Evolutionary conservation across 2,888 invertebrate species (phyloP), one percentile per base, ranked within the genome.

Genomic region (Ennomos fuscantarius): DNA sequence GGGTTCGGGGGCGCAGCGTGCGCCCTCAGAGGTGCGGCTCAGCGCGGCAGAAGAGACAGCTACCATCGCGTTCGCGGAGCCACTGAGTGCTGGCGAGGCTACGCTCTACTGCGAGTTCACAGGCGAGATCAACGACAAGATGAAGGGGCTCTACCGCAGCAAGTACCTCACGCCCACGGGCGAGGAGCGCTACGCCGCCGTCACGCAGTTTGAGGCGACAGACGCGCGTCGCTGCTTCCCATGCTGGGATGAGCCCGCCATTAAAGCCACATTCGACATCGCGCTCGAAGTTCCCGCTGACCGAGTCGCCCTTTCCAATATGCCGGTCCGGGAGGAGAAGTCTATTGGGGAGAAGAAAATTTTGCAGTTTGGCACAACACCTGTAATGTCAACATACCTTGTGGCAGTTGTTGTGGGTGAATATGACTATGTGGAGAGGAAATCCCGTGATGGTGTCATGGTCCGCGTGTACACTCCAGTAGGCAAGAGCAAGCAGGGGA

Each of bases 211-310:
- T 82, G 97, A 97, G 82, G 94, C 97, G 0, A 97, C 96, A 2
- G 96, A 97, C 91, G 99, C 99, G 8, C 94, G 99, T 54, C 93
- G 97, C 69, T 97, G 98, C 79, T 99, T 99, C 79, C 99, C 99
- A 2, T 99, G 99, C 86, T 99, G 98, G 98, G 99, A 99, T 85
- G 99, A 99, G 86, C 99, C 99, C 8, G 97, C 98, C 9, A 95
- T 97, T 62, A 99, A 99, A 87, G 97, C 99, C 1, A 98, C 97
- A 1, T 99, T 99, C 87, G 96, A 98, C 81, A 96, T 99, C 63
- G 95, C 95, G 0, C 88, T 99, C 11, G 93, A 95, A 59, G 97
- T 98, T 51, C 97, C 97, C 31, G 93, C 94, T 57, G 95, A 96
- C 78, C 93, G 96, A 65, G 96, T 97, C 8, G 98, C 98, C 33